Evolutionary conservation across 2,888 invertebrate genomes (phyloP), one percentile per base, ranked within the genome.

Genomic region (Sesia bembeciformis): DNA sequence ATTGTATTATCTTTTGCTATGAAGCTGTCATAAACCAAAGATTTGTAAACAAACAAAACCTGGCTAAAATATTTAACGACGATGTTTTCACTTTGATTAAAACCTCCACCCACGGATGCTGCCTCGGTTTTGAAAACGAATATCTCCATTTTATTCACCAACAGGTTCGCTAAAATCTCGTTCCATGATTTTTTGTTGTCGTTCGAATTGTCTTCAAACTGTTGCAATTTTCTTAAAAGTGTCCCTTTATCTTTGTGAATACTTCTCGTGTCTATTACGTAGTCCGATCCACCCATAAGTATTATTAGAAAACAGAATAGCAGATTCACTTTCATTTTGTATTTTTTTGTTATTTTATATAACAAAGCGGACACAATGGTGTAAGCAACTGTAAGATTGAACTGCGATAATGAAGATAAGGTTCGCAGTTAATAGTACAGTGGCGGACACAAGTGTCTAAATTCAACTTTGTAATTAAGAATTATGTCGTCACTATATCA

Each of bases 181-280:
- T 83, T 85, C 86, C 85, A 87, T 54, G 78, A 71, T 63, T 76
- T 74, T 53, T 65, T 59, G 51, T 74, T 73, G 54, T 68, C 67
- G 56, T 61, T 50, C 42, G 62, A 61, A 57, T 62, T 58, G 54
- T 61, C 58, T 67, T 78, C 69, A 58, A 74, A 66, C 68, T 74
- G 78, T 65, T 78, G 81, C 72, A 83, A 76, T 80, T 81, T 85
- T 58, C 79, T 78, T 72, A 81, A 76, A 58, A 82, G 73, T 65
- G 70, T 67, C 62, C 65, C 75, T 73, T 63, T 58, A 42, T 61
- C 62, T 54, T 67, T 69, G 62, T 74, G 64, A 61, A 64, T 59
- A 55, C 53, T 59, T 56, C 61, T 64, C 42, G 64, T 66, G 57
- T 68, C 64, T 52, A 70, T 59, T 57, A 67, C 59, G 56, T 63